These are phyloP conservation scores for Lampris incognitus DNA, from an alignment of 2,113 vertebrate genomes.

Conservation along the genomic window DNA sequence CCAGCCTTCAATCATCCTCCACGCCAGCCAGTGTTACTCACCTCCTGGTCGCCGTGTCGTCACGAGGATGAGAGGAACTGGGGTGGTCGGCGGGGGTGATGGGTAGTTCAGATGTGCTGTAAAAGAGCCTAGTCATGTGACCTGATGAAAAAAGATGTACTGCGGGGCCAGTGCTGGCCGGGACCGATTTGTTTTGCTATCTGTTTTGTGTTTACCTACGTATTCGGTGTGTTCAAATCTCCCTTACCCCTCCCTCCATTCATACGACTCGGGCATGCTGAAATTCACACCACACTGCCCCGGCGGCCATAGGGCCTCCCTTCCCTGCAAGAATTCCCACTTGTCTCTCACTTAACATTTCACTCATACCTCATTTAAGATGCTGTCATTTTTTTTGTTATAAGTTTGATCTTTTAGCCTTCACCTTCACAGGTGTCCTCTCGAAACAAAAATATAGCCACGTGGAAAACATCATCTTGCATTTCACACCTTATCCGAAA, in stretches of 20 bases:
- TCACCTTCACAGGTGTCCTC: slow-evolving; percentile 17
- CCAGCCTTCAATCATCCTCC: slow-evolving; percentile 51
- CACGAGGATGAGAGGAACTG: slow-evolving; percentile 48
- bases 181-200: slow-evolving; percentile 82
- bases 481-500: neutral
- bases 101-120: slow-evolving; percentile 45
- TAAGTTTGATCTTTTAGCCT: slow-evolving; percentile 29
- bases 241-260: slow-evolving; percentile 76
- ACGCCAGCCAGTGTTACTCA: slow-evolving; percentile 47
- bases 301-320: slow-evolving; percentile 59
- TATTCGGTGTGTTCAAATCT: slow-evolving; percentile 53
- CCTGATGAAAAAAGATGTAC: slow-evolving; percentile 73
- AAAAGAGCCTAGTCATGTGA: slow-evolving; percentile 73
- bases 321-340: slow-evolving; percentile 64
- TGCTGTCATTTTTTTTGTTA: slow-evolving; percentile 12
- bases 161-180: slow-evolving; percentile 74
- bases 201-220: slow-evolving; percentile 74
- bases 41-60: slow-evolving; percentile 41
- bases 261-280: slow-evolving; percentile 86
- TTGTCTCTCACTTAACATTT: slow-evolving; percentile 48
- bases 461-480: neutral
- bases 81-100: slow-evolving; percentile 45
- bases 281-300: slow-evolving; percentile 86
- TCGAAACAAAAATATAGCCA: too few relatives aligned
- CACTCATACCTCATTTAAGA: slow-evolving; percentile 40